These are phyloP conservation scores for Holothuria leucospilota DNA, from an alignment of 53 echinoderm and acorn worm genomes.

Conservation along the genomic window DNA sequence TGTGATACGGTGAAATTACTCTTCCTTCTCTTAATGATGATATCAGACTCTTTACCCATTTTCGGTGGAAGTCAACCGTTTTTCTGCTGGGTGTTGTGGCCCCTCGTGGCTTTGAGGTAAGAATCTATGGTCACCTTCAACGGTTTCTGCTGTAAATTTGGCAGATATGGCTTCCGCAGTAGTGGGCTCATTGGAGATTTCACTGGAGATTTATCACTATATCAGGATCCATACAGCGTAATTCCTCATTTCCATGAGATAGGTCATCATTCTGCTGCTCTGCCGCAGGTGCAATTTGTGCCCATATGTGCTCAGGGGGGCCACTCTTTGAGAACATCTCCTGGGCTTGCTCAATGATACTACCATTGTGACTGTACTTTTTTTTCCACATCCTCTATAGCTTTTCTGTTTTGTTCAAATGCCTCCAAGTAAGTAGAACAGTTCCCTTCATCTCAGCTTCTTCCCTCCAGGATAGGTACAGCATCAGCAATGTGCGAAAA, in stretches of 20 bases:
- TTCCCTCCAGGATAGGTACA: slow-evolving; percentile 56
- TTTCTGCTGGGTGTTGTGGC: slow-evolving; percentile 32
- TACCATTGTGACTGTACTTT: neutral
- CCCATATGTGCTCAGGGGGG: slow-evolving; percentile 60
- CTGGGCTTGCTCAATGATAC: slow-evolving; percentile 35
- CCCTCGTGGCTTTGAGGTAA: slow-evolving; percentile 1
- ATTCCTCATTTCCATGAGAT: slow-evolving; percentile 20
- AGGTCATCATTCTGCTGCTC: slow-evolving; percentile 7
- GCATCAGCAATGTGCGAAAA: slow-evolving; percentile 29
- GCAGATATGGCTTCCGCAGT: neutral
- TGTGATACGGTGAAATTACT: neutral
- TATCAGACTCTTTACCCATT: slow-evolving; percentile 31
- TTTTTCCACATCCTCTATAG: neutral
- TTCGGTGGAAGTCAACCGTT: slow-evolving; percentile 14
- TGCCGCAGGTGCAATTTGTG: slow-evolving; percentile 31
- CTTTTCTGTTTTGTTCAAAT: slow-evolving; percentile 1
- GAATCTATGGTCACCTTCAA: neutral
- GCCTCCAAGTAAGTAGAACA: slow-evolving; percentile 14
- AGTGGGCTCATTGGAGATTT: neutral
- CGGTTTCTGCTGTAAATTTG: neutral
- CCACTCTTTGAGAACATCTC: slow-evolving; percentile 8
- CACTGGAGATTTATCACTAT: neutral
- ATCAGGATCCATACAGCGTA: slow-evolving; percentile 5
- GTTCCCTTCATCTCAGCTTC: slow-evolving; percentile 22
- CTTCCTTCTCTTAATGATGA: neutral